A percentile compares a stretch with the other conserved stretches of the same genome.
phyloP scores from a whole-genome alignment of 1,140 invertebrate species.

The Apis florea region DNA sequence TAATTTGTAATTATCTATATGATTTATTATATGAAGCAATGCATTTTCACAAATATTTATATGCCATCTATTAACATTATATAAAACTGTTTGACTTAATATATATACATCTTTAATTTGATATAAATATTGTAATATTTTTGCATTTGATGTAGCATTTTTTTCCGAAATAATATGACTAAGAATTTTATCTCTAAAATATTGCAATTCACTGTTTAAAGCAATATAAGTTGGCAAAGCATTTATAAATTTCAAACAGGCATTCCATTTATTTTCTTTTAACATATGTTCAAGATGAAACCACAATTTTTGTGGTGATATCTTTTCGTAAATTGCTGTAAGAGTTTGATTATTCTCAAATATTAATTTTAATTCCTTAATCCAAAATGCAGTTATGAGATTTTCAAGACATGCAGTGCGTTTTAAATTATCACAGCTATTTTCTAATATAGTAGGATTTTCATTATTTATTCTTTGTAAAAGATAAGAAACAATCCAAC shows the following conservation, averaged over 20 bases:
- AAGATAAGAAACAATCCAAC: conserved; percentile 82
- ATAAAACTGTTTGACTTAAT: conserved; percentile 66
- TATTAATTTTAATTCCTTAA: conserved; percentile 74
- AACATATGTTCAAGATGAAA: conserved; percentile 63
- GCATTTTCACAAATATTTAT: conserved; percentile 69
- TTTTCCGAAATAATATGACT: conserved; percentile 77
- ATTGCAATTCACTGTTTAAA: conserved; percentile 73
- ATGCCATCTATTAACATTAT: conserved; percentile 70
- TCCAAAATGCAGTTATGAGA: conserved; percentile 76
- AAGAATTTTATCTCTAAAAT: conserved; percentile 78
- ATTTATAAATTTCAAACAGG: conserved; percentile 69
- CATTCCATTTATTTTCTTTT: conserved; percentile 53
- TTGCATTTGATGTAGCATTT: conserved; percentile 30
- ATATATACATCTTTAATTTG: conserved; percentile 72
- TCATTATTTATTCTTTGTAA: conserved; percentile 79
- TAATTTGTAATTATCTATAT: conserved; percentile 70
- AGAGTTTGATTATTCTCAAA: conserved; percentile 79
- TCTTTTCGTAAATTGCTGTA: conserved; percentile 77
- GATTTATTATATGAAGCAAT: conserved; percentile 65
- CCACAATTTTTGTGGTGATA: conserved; percentile 69
- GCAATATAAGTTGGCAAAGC: conserved; percentile 63
- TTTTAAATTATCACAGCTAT: conserved; percentile 67
- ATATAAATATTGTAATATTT: conserved; percentile 67
- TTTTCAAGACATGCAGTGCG: conserved; percentile 76
- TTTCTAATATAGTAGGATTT: conserved; percentile 67